phyloP scores from a whole-genome alignment of 2,113 vertebrate genomes.

The Chascanopsetta lugubris region DNA sequence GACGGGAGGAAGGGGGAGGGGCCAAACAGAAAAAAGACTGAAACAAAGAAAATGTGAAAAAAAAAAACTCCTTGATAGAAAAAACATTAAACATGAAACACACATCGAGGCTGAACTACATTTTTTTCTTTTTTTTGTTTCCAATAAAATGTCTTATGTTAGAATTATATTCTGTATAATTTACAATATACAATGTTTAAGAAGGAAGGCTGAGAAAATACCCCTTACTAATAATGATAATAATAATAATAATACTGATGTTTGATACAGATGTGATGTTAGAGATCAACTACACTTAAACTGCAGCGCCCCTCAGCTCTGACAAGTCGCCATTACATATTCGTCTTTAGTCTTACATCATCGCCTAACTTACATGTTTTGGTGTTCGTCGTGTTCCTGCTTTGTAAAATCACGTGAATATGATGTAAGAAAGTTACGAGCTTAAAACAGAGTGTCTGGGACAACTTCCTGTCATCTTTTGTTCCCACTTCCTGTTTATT shows the following conservation, averaged over 20 bases:
- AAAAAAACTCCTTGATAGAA: constrained; percentile 65
- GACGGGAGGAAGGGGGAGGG: constrained; percentile 77
- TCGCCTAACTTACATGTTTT: constrained; percentile 50
- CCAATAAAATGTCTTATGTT: constrained; percentile 88
- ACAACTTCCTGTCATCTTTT: constrained; percentile 26
- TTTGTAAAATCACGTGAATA: constrained; percentile 72
- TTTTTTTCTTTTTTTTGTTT: constrained; percentile 82
- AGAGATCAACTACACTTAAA: constrained; percentile 86
- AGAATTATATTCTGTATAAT: constrained; percentile 98
- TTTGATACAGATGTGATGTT: constrained; percentile 89
- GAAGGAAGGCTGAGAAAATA: constrained; percentile 96
- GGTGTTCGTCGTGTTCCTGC: constrained; percentile 85
- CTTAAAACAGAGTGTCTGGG: constrained; percentile 4
- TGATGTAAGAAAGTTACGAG: constrained; percentile 12
- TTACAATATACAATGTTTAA: constrained; percentile 98
- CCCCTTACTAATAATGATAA: constrained; percentile 89
- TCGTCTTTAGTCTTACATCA: constrained; percentile 92
- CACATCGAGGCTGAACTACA: constrained; percentile 91
- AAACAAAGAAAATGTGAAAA: constrained; percentile 55
- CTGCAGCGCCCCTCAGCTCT: constrained; percentile 85
- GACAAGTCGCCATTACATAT: constrained; percentile 86
- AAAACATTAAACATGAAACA: constrained; percentile 96
- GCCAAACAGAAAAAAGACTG: constrained; percentile 42
- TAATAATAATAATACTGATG: constrained; percentile 97
- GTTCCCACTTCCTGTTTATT: constrained; percentile 15